Evolutionary conservation across 2,113 vertebrate species (phyloP).

Genomic region (Podarcis muralis): DNA sequence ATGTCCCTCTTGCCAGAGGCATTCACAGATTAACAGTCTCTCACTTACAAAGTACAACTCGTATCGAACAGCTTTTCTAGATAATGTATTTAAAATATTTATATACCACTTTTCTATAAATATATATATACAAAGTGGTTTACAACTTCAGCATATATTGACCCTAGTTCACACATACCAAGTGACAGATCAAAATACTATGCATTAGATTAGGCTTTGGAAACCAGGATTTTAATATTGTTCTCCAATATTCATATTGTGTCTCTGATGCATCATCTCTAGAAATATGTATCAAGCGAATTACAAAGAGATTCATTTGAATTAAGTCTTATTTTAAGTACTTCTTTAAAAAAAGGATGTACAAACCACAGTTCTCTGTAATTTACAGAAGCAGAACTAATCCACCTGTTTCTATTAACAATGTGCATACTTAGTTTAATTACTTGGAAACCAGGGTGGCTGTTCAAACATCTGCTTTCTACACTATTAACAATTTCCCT

Average conservation of each 20-base stretch:
- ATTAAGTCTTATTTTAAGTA: slow-evolving; percentile 40
- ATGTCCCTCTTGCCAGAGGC: background rate
- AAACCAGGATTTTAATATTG: background rate
- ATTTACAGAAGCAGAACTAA: slow-evolving; percentile 53
- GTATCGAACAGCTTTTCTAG: background rate
- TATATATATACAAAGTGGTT: background rate
- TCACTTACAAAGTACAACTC: background rate
- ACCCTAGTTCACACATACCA: background rate
- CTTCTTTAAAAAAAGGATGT: background rate
- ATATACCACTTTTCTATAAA: background rate
- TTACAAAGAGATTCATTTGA: slow-evolving; percentile 43
- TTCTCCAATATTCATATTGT: slow-evolving; percentile 11
- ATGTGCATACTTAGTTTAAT: slow-evolving; percentile 43
- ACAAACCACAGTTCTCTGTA: slow-evolving; percentile 29
- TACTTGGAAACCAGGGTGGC: slow-evolving; percentile 30
- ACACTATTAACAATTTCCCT: slow-evolving; percentile 27
- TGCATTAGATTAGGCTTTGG: too few relatives aligned
- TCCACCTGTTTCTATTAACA: slow-evolving; percentile 17
- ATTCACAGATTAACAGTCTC: background rate
- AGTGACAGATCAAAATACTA: background rate
- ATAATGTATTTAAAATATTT: background rate
- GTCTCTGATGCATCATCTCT: background rate
- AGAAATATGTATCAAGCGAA: slow-evolving; percentile 25
- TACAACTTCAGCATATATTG: background rate
- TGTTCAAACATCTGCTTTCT: slow-evolving; percentile 50